Percentiles rank a stretch among this genome's conserved stretches.
Evolutionary conservation across 2,888 invertebrate genomes (phyloP).

Genomic region (Brenthis daphne): DNA sequence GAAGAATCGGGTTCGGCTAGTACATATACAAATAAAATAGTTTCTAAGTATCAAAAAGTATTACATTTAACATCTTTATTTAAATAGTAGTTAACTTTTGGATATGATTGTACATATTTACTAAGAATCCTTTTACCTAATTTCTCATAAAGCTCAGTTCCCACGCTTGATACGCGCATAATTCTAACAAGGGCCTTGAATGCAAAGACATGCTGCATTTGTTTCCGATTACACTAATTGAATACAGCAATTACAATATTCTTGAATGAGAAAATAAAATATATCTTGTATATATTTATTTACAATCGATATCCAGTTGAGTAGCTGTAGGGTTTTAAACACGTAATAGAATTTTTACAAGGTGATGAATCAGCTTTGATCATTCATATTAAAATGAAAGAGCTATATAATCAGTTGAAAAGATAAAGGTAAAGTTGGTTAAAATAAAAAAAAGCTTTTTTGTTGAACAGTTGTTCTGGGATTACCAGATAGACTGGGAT

Average conservation of each 20-base stretch:
- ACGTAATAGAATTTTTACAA: too few species aligned
- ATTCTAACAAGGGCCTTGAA: constrained; percentile 32
- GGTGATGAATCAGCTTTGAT: too few species aligned
- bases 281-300: background rate
- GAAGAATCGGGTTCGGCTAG: too few species aligned
- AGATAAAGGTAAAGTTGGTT: too few species aligned
- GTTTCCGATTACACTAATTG: constrained; percentile 30
- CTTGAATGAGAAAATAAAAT: constrained; percentile 19
- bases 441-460: too few species aligned
- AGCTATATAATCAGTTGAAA: too few species aligned
- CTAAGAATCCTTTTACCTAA: constrained; percentile 23
- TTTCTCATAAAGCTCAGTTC: constrained; percentile 28
- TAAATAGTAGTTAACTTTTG: background rate
- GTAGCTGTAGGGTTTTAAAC: background rate
- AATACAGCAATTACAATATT: constrained; percentile 23
- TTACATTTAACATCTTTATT: too few species aligned
- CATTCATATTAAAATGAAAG: too few species aligned
- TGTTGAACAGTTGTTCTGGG: too few species aligned
- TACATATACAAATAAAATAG: too few species aligned
- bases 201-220: constrained; percentile 32
- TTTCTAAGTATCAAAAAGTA: too few species aligned
- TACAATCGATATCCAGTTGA: background rate
- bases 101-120: constrained; percentile 1
- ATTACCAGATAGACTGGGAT: too few species aligned
- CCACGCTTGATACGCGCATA: constrained; percentile 30